Percentiles rank a stretch among this genome's conserved stretches.
Evolutionary conservation across 2,113 vertebrate species (phyloP).

Genomic region (Lethenteron reissneri): DNA sequence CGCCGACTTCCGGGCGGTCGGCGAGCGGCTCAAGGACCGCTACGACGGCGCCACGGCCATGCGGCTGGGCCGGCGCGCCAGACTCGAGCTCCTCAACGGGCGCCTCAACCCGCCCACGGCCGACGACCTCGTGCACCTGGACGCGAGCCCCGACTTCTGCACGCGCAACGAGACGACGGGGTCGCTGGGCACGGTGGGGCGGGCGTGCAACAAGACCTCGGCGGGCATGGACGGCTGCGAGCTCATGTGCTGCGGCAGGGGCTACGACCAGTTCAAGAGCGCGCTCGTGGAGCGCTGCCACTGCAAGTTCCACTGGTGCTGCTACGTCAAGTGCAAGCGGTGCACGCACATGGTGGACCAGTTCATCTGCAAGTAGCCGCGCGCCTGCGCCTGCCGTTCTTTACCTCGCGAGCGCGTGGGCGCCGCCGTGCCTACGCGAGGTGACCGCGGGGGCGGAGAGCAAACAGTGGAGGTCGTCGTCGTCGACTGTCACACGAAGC

Average conservation of each 20-base stretch:
- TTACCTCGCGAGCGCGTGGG: no score
- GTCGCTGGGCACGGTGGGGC: conserved; percentile 64
- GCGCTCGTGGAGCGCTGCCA: conserved; percentile 77
- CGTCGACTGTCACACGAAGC: no score
- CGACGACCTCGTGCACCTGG: conserved; percentile 75
- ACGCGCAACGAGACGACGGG: conserved; percentile 73
- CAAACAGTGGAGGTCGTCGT: no score
- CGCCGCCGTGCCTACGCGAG: no score
- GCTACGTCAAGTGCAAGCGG: conserved; percentile 82
- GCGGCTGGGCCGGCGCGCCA: conserved; percentile 56
- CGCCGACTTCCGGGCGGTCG: conserved; percentile 78
- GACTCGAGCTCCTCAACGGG: conserved; percentile 68
- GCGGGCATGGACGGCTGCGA: conserved; percentile 94
- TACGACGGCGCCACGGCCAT: conserved; percentile 82
- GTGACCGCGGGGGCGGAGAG: no score
- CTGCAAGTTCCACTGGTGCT: conserved; percentile 99
- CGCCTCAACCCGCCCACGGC: conserved; percentile 65
- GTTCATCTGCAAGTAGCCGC: conserved; percentile 68
- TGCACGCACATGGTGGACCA: conserved; percentile 81
- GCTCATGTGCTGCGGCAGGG: conserved; percentile 90
- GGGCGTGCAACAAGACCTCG: conserved; percentile 87
- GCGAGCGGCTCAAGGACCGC: conserved; percentile 84
- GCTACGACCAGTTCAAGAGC: conserved; percentile 90
- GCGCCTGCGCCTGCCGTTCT: not conserved
- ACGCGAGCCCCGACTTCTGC: conserved; percentile 88